phyloP scores from a whole-genome alignment of 2,888 invertebrate genomes.

The Tenodera sinensis region DNA sequence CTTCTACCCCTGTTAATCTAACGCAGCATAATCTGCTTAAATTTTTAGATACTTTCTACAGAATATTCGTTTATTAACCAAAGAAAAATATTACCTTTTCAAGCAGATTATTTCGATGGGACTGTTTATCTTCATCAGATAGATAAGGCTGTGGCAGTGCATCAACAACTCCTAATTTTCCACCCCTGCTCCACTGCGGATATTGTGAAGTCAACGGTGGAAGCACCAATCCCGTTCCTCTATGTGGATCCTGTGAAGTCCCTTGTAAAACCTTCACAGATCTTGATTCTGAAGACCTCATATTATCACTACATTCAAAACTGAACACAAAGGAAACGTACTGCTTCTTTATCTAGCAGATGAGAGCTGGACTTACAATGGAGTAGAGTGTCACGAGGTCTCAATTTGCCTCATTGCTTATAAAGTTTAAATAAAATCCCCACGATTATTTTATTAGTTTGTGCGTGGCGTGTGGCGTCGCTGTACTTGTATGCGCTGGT shows the following conservation, averaged over 20 bases:
- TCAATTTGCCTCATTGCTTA: neutral
- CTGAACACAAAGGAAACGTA: neutral
- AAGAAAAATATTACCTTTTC: slow-evolving; percentile 2
- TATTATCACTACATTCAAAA: neutral
- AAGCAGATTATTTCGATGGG: neutral
- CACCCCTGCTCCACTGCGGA: slow-evolving; percentile 21
- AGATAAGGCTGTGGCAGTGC: neutral
- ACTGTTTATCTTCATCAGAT: neutral
- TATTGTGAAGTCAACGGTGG: slow-evolving; percentile 14
- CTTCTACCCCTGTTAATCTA: no score
- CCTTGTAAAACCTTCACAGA: slow-evolving; percentile 15
- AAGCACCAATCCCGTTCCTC: neutral
- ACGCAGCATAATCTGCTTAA: no score
- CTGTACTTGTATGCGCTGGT: no score
- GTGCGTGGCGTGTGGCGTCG: no score
- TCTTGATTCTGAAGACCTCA: slow-evolving; percentile 18
- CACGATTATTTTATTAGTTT: no score
- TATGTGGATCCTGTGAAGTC: neutral
- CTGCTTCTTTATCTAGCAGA: neutral
- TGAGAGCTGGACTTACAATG: neutral
- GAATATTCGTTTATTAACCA: no score
- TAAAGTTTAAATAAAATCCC: no score
- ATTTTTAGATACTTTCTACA: no score
- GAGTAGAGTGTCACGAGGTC: neutral
- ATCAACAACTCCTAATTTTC: neutral